Conservation (phyloP, 2,888 invertebrate species). For the Drosophila mimetica region DNA sequence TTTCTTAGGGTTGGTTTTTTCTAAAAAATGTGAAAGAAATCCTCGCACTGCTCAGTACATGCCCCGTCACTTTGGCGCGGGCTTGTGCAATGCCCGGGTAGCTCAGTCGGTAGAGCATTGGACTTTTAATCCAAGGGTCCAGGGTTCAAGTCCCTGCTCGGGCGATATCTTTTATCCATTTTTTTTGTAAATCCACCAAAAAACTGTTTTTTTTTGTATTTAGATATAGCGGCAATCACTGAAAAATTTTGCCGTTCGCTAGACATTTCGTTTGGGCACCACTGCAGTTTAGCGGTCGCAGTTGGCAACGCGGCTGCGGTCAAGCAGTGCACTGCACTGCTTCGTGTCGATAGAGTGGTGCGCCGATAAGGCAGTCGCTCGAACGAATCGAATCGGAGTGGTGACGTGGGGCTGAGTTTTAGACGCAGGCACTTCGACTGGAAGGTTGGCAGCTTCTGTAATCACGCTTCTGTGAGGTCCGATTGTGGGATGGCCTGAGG, state of each 20-base stretch:
- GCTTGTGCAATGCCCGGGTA: slow-evolving; percentile 80
- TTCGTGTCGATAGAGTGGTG: neutral
- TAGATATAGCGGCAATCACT: too few relatives aligned
- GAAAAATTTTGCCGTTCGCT: too few relatives aligned
- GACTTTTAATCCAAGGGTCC: slow-evolving; percentile 85
- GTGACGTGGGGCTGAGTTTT: neutral
- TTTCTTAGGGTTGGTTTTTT: too few relatives aligned
- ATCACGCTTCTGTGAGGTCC: slow-evolving; percentile 98
- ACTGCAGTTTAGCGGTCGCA: neutral
- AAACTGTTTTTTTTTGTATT: neutral
- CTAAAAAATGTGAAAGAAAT: too few relatives aligned
- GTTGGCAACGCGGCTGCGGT: slow-evolving; percentile 4
- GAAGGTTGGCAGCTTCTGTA: slow-evolving; percentile 99
- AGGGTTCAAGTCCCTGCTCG: slow-evolving; percentile 85
- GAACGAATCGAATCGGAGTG: neutral
- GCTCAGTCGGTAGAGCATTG: slow-evolving; percentile 85
- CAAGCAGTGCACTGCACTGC: neutral
- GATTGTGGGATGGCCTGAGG: slow-evolving; percentile 97
- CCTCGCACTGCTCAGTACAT: neutral
- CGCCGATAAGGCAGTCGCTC: slow-evolving; percentile 5
- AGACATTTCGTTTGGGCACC: neutral
- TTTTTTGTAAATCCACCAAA: neutral
- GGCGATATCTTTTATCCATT: slow-evolving; percentile 70
- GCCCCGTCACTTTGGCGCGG: neutral
- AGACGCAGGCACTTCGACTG: slow-evolving; percentile 85